Evolutionary conservation across 2,888 invertebrate genomes (phyloP).

Genomic region (Chouioia cunea): DNA sequence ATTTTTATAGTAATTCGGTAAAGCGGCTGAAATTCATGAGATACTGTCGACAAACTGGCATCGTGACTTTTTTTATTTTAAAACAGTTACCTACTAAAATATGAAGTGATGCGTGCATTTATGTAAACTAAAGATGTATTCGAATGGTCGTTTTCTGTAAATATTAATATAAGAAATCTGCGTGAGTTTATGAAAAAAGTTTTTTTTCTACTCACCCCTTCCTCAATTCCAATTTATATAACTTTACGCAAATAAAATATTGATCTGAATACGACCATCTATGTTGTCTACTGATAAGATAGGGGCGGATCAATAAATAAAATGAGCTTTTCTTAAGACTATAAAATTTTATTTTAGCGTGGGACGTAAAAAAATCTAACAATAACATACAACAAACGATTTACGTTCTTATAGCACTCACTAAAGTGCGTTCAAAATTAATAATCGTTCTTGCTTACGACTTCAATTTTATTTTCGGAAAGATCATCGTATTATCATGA

Average conservation of each 20-base stretch:
- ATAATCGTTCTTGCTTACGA: conserved; percentile 2
- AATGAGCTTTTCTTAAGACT: background rate
- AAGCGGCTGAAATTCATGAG: background rate
- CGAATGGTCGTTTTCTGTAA: conserved; percentile 60
- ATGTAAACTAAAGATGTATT: conserved; percentile 58
- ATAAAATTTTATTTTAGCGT: conserved; percentile 23
- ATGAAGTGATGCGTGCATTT: conserved; percentile 48
- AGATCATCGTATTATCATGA: conserved; percentile 54
- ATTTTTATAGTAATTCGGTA: no score
- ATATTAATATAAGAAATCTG: conserved; percentile 59
- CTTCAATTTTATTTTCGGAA: conserved; percentile 53
- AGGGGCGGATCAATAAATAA: no score
- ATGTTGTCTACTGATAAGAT: no score
- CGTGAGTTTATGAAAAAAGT: conserved; percentile 46
- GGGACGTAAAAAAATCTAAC: conserved; percentile 13
- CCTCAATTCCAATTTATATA: background rate
- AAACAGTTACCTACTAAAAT: background rate
- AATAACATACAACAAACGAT: background rate
- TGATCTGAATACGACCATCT: no score
- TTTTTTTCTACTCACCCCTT: conserved; percentile 15
- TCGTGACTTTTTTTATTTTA: no score
- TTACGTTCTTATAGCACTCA: no score
- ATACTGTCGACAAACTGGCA: background rate
- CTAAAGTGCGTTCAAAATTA: background rate
- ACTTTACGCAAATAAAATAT: no score